phyloP scores from a whole-genome alignment of 2,113 vertebrate species.

The Cavia aperea region DNA sequence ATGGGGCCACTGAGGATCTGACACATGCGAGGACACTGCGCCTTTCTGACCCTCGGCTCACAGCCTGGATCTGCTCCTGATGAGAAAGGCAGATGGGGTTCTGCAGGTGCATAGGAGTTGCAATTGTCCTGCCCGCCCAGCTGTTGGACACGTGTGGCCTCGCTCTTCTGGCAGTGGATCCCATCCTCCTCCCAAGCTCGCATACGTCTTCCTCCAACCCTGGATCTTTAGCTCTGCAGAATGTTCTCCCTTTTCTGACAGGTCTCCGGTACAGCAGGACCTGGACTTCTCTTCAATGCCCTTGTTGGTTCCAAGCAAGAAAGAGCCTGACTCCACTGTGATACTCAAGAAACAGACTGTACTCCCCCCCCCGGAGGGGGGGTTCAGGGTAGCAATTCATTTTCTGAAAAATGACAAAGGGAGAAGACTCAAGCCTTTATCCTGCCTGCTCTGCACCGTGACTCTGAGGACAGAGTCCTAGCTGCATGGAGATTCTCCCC shows the following conservation, averaged over 20 bases:
- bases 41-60: neutral
- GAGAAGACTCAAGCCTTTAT: neutral
- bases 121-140: neutral
- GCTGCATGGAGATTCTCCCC: neutral
- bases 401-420: neutral
- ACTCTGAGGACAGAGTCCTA: too few relatives aligned
- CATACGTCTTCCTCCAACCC: conserved; percentile 30
- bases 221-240: conserved; percentile 80
- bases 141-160: neutral
- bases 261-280: conserved; percentile 81
- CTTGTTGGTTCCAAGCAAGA: conserved; percentile 81
- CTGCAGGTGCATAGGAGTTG: conserved; percentile 86
- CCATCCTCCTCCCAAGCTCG: conserved; percentile 74
- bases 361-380: too few relatives aligned
- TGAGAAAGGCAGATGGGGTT: conserved; percentile 89
- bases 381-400: neutral
- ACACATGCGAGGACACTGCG: conserved; percentile 86
- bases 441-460: neutral
- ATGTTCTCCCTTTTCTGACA: conserved; percentile 85
- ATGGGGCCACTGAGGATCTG: conserved; percentile 89
- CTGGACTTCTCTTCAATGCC: conserved; percentile 70
- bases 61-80: conserved; percentile 78
- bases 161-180: too few relatives aligned
- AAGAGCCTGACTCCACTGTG: conserved; percentile 51
- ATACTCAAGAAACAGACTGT: neutral